Evolutionary conservation across 2,888 invertebrate genomes (phyloP), one percentile per base, ranked within the genome.

Genomic region (Hylaea fasciaria): DNA sequence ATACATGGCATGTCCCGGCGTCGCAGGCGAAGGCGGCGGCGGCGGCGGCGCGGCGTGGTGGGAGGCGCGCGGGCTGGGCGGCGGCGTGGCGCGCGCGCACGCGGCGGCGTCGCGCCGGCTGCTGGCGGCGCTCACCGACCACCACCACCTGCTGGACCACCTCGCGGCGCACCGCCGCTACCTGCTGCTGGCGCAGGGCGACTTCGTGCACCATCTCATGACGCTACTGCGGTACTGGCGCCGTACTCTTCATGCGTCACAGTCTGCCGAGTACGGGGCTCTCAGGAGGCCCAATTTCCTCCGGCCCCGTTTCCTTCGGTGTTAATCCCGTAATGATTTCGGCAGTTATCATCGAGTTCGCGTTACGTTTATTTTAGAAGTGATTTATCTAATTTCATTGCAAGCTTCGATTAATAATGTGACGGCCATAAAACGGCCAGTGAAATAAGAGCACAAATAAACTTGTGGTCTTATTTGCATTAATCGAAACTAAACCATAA

Each of bases 171-270:
- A 98, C 87, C 94, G 98, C 66, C 94, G 97, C 61, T 99, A 98
- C 88, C 91, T 99, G 76, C 93, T 99, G 55, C 94, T 99, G 12
- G 98, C 98, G 12, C 98, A 99, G 92, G 99, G 99, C 0, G 98
- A 99, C 91, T 98, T 99, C 86, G 97, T 98, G 74, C 95, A 97
- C 77, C 96, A 98, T 80, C 94, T 99, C 54, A 96, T 99, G 95
- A 97, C 98, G 75, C 93, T 98, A 62, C 89, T 99, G 65, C 96
- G 96, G 97, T 98, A 89, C 93, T 95, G 93, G 54, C 40, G 28
- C 5, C 37, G n/a, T 5, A 37, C n/a, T n/a, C n/a, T n/a, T n/a
- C n/a, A n/a, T 93, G 54, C 40, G 28, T 12, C 37, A 37, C 12
- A 37, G n/a, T n/a, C n/a, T n/a, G n/a, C n/a, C n/a, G 10, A 35